phyloP scores from a whole-genome alignment of 2,797 vertebrate species.

The Tokudaia muenninki region DNA sequence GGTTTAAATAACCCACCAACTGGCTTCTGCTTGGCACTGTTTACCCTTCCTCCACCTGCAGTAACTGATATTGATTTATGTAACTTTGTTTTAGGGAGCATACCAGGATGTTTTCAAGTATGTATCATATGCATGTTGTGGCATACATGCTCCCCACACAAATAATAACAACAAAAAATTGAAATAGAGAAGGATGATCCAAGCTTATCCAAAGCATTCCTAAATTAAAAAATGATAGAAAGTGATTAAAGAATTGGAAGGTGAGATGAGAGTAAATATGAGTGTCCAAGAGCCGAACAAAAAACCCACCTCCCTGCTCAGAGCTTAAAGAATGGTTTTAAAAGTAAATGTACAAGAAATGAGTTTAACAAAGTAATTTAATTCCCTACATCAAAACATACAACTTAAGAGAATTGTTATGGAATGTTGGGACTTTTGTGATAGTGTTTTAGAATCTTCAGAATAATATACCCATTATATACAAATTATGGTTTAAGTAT shows the following conservation, averaged over 20 bases:
- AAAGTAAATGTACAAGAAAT: constrained; percentile 22
- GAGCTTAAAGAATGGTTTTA: neutral
- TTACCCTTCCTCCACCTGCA: neutral
- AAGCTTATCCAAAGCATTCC: neutral
- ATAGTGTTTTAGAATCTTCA: constrained; percentile 41
- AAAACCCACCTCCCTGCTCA: neutral
- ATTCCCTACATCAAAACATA: constrained; percentile 38
- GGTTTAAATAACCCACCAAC: neutral
- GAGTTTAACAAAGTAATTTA: neutral
- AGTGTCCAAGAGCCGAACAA: neutral
- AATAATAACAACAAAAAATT: neutral
- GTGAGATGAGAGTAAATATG: neutral
- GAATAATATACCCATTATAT: constrained; percentile 4
- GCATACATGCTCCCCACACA: neutral
- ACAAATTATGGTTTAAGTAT: constrained; percentile 13
- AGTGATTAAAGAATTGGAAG: neutral
- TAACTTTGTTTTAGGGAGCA: neutral
- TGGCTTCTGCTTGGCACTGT: neutral
- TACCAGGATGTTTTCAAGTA: neutral
- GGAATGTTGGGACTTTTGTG: constrained; percentile 11
- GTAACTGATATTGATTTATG: neutral
- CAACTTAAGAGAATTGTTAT: neutral
- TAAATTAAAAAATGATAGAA: constrained; percentile 21
- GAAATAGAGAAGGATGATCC: neutral
- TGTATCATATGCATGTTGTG: no score